Conservation (phyloP, 2,888 invertebrate species). For the Andrena haemorrhoa region DNA sequence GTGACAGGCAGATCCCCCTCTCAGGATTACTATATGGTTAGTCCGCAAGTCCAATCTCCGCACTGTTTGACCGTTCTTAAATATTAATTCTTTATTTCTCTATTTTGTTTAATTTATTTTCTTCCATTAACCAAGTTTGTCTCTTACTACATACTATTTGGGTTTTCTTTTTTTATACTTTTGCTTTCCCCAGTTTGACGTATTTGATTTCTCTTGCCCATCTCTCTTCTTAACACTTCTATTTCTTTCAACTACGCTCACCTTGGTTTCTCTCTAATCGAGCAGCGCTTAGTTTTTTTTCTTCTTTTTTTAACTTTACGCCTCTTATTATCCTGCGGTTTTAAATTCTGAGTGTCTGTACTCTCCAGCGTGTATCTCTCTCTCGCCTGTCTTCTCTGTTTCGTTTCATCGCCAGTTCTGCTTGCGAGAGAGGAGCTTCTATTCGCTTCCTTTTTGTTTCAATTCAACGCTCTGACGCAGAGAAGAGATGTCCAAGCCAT, state of each 20-base stretch:
- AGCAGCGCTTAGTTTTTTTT: not conserved
- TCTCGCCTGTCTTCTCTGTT: slow-evolving; percentile 34
- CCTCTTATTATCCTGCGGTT: not conserved
- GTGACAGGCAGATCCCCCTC: slow-evolving; percentile 85
- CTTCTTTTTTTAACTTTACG: not conserved
- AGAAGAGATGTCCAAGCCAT: not conserved
- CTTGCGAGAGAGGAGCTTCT: slow-evolving; percentile 55
- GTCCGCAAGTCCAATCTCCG: slow-evolving; percentile 85
- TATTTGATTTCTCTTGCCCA: slow-evolving; percentile 36
- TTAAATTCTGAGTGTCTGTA: slow-evolving; percentile 27
- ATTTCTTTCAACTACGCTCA: slow-evolving; percentile 1
- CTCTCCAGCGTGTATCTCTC: slow-evolving; percentile 37
- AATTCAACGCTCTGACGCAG: not conserved
- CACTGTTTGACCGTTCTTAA: slow-evolving; percentile 85
- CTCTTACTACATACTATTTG: slow-evolving; percentile 1
- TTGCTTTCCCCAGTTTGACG: slow-evolving; percentile 55
- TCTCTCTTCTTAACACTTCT: slow-evolving; percentile 23
- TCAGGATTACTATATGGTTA: slow-evolving; percentile 85
- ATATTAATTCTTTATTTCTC: slow-evolving; percentile 81
- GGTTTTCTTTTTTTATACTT: slow-evolving; percentile 22
- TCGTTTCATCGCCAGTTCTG: slow-evolving; percentile 38
- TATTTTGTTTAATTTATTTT: slow-evolving; percentile 52
- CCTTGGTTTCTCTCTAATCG: slow-evolving; percentile 37
- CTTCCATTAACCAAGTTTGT: slow-evolving; percentile 53
- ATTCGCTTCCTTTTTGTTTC: slow-evolving; percentile 41